phyloP scores from a whole-genome alignment of 1,140 invertebrate species.

The Nebria ingens region DNA sequence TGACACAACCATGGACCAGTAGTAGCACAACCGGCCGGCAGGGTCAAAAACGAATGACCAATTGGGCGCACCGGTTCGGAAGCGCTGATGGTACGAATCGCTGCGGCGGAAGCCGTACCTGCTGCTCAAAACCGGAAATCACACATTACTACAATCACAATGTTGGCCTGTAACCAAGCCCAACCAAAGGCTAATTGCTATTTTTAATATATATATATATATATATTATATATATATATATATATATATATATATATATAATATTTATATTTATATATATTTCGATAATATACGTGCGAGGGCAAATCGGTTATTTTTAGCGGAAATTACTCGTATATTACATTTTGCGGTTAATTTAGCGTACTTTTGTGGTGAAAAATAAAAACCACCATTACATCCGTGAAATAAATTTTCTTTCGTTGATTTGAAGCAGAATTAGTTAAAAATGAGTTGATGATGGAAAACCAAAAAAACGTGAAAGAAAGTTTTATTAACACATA shows the following conservation, averaged over 20 bases:
- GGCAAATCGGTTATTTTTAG: background rate
- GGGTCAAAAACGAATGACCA: conserved; percentile 92
- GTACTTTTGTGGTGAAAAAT: background rate
- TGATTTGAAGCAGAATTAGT: too few species aligned
- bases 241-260: too few species aligned
- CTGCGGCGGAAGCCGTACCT: conserved; percentile 36
- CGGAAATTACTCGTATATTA: background rate
- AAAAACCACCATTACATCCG: too few species aligned
- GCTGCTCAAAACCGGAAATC: conserved; percentile 18
- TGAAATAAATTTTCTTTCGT: too few species aligned
- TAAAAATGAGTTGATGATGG: too few species aligned
- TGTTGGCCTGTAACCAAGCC: conserved; percentile 21
- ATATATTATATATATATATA: too few species aligned
- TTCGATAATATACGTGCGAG: too few species aligned
- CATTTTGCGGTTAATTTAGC: background rate
- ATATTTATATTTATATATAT: too few species aligned
- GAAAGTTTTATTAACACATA: conserved; percentile 4
- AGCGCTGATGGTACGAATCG: conserved; percentile 33
- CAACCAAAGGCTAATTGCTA: conserved; percentile 20
- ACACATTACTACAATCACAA: conserved; percentile 11
- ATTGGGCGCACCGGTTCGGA: conserved; percentile 49
- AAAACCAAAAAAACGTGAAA: too few species aligned
- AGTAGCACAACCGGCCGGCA: conserved; percentile 83
- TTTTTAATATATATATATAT: too few species aligned
- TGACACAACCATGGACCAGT: conserved; percentile 95